Base-by-base conservation (phyloP, 2,888 invertebrate genomes). In the Thereva unica region DNA sequence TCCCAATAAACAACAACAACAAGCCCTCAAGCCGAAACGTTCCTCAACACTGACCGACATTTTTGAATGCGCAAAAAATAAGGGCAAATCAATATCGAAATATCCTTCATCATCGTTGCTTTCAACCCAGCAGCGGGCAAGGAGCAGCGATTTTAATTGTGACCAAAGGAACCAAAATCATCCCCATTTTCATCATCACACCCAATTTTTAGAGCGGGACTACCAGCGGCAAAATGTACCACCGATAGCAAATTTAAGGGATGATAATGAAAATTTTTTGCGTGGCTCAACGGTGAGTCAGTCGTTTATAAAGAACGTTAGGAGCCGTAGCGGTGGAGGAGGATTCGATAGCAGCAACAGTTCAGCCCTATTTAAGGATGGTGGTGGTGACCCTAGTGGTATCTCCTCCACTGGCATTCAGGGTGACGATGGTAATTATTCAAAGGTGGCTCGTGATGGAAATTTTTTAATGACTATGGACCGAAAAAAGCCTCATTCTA, bases 241-340 rank as follows among this genome's bases (percentile, higher is more conserved):
- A 57, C 23, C 23, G 23, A 23, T 23, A 23, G 59, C 56, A 53
- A 66, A 40, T 67, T 66, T 63, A 8, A 67, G 54, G 47, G 56
- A 68, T 37, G 74, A 75, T 61, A 71, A 73, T 67, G 71, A 72
- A 42, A 77, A 78, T 68, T 80, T 81, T 64, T 73, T 79, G 64
- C 77, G 81, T n/a, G 81, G 80, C 47, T 76, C 79, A 9, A 81
- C 79, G 0, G 73, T 81, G 10, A 80, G 80, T 64, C 79, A 81
- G 68, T 81, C 80, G 5, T 81, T 81, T 72, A 79, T 81, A 65
- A 76, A 74, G 49, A 80, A 61, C 41, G 49, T 61, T 9, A 61
- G 41, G 50, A 61, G 50, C 41, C 61, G 66, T 38, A 56, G 40
- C 4, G n/a, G 9, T 23, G 37, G 35, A 12, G 8, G 5, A 23